A percentile compares a stretch with the other conserved stretches of the same genome.
Evolutionary conservation across 2,113 vertebrate genomes (phyloP).

Genomic region (Aythya baeri): DNA sequence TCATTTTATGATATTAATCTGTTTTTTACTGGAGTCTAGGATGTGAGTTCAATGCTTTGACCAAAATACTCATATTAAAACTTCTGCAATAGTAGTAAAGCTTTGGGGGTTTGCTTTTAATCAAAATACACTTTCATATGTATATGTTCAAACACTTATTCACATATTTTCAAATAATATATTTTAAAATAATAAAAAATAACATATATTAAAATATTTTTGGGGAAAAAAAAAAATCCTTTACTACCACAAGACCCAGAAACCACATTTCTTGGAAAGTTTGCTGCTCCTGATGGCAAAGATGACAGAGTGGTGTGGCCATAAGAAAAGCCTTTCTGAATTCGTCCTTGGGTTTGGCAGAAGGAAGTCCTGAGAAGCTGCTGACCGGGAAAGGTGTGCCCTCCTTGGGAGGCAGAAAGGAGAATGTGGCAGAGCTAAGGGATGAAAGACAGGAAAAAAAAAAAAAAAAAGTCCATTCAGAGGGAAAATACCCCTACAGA

Average conservation of each 20-base stretch:
- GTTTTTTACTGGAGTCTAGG: not conserved
- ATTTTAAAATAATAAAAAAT: not conserved
- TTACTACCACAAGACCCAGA: not conserved
- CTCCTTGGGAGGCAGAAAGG: not conserved
- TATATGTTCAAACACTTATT: not conserved
- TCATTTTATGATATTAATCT: not conserved
- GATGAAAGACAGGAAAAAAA: not conserved
- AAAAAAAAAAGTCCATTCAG: not conserved
- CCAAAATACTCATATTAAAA: not conserved
- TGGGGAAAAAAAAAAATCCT: fast-evolving
- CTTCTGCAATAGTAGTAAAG: not conserved
- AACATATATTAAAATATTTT: not conserved
- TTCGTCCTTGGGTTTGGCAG: not conserved
- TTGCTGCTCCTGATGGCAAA: not conserved
- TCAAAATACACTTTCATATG: not conserved
- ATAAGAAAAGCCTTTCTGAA: not conserved
- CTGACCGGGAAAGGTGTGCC: not conserved
- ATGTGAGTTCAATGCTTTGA: not conserved
- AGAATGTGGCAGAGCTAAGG: not conserved
- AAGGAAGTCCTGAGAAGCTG: not conserved
- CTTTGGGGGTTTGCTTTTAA: not conserved
- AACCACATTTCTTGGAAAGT: not conserved
- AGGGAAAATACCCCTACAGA: not conserved
- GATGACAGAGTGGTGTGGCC: not conserved
- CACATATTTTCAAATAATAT: not conserved